Evolutionary conservation across 1,140 invertebrate species (phyloP), one percentile per base, ranked within the genome.

Genomic region (Lordiphosa mommai): DNA sequence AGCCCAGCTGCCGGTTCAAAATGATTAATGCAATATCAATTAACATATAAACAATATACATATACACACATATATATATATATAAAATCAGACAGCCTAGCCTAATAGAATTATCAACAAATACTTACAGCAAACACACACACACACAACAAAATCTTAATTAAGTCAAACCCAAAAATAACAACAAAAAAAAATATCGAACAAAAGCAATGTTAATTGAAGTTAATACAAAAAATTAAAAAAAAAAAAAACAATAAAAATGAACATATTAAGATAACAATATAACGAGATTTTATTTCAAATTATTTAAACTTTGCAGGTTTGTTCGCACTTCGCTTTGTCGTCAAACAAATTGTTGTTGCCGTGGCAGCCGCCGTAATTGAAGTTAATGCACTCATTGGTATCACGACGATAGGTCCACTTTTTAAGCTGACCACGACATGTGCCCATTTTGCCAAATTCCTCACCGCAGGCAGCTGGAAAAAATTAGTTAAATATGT

Each of bases 341-440:
- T 90, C 90, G 1, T 88, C 64, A 79, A 95, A 96, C 61, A 94
- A 94, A 82, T 96, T 96, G 20, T 90, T 90, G 77, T 96, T 96
- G 12, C 94, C 95, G 1, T 92, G 92, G 79, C 95, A 96, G 5
- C 95, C 94, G 4, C 93, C 92, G 77, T 94, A 97, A 37, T 92
- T 92, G 82, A 97, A 97, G 36, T 91, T 1, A 30, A 73, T 37
- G 50, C 79, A 85, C 40, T 85, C 63, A 10, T 79, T 85, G 0
- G 50, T 50, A 2, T 64, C 51, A 4, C 20, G 46, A 7, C 60
- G 59, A 37, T 84, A 84, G 1, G 77, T 65, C 55, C 48, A 84
- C 14, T 40, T 72, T 0, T 6, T 2, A n/a, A n/a, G n/a, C 2
- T 44, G 4, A 3, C 6, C 4, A 0, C 53, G 53, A 14, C 77